Percentiles rank a stretch among this genome's conserved stretches.
These are phyloP conservation scores for Semnornis frantzii DNA, from an alignment of 2,113 vertebrate species.

Conservation along the genomic window DNA sequence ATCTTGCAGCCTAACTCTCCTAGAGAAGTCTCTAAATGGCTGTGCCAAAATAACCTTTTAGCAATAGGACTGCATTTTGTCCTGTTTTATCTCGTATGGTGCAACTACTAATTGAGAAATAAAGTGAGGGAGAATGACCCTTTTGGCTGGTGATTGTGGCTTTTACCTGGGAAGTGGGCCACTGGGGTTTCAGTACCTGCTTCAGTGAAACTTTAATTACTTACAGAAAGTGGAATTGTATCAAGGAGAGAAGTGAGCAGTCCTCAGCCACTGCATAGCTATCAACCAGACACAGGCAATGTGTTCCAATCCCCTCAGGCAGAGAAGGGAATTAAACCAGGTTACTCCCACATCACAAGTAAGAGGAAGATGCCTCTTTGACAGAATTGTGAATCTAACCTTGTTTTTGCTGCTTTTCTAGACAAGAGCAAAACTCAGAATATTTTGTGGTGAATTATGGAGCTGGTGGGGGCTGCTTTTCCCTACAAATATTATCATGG, in stretches of 20 bases:
- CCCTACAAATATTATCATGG: not conserved
- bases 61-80: not conserved
- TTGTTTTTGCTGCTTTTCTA: not conserved
- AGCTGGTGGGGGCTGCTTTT: not conserved
- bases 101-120: constrained; percentile 46
- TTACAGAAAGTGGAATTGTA: not conserved
- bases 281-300: not conserved
- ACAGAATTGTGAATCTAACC: constrained; percentile 22
- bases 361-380: not conserved
- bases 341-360: constrained; percentile 26
- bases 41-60: not conserved
- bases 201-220: constrained; percentile 30
- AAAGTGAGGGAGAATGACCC: constrained; percentile 4
- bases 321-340: constrained; percentile 48
- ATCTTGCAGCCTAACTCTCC: not conserved
- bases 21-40: not conserved
- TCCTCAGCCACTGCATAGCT: not conserved
- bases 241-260: not conserved
- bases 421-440: not conserved
- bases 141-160: constrained; percentile 13
- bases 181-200: constrained; percentile 47
- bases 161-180: constrained; percentile 44
- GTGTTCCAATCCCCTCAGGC: not conserved
- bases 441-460: not conserved
- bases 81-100: constrained; percentile 8